These are phyloP conservation scores for Capitella teleta DNA, from an alignment of 1,140 invertebrate species.

Conservation along the genomic window DNA sequence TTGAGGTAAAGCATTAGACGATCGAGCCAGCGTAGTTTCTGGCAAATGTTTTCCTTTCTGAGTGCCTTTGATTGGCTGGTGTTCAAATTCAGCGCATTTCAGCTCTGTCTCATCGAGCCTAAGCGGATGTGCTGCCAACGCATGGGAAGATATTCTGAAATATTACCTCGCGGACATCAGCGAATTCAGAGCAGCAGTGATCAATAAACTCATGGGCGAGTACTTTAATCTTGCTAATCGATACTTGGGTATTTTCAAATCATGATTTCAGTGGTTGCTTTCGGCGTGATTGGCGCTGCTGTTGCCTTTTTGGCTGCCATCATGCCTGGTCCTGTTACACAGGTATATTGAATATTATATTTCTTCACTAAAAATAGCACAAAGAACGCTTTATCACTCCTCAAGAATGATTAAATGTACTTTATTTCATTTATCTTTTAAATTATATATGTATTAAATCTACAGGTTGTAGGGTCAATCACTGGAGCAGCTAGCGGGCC, in stretches of 20 bases:
- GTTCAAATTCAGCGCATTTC: background rate
- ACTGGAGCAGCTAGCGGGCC: too few species aligned
- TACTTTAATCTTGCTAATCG: background rate
- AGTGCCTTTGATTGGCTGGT: background rate
- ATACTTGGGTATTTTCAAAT: background rate
- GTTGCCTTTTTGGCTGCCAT: background rate
- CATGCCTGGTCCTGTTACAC: slow-evolving; percentile 1
- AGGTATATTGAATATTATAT: too few species aligned
- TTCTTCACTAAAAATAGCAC: too few species aligned
- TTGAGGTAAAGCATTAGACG: slow-evolving; percentile 10
- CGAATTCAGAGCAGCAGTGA: slow-evolving; percentile 1
- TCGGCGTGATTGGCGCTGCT: background rate
- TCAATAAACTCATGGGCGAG: slow-evolving; percentile 8
- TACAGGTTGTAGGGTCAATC: too few species aligned
- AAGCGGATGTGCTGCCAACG: slow-evolving; percentile 7
- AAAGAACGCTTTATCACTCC: too few species aligned
- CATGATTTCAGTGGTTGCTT: background rate
- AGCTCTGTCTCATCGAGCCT: slow-evolving; percentile 9
- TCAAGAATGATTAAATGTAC: too few species aligned
- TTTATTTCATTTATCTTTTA: too few species aligned
- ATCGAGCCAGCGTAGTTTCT: too few species aligned
- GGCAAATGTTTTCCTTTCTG: too few species aligned
- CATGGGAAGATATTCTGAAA: slow-evolving; percentile 8
- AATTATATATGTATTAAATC: too few species aligned
- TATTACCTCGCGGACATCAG: background rate